Evolutionary conservation across 2,113 vertebrate species (phyloP).

Genomic region (Rhinolophus sinicus): DNA sequence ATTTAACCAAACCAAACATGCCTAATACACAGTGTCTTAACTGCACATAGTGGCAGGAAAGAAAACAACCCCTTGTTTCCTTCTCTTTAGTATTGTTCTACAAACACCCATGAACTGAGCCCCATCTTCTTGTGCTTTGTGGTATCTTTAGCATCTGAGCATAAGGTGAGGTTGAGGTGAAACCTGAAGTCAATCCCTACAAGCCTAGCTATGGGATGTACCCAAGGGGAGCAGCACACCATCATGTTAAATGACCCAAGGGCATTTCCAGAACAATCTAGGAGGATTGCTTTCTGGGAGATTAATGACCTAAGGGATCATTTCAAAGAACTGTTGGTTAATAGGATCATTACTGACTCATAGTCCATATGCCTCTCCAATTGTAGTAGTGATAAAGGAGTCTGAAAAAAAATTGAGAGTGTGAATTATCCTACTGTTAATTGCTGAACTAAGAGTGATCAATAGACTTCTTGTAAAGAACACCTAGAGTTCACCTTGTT

Average conservation of each 20-base stretch:
- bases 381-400: slow-evolving; percentile 41
- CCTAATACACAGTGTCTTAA: not conserved
- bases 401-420: slow-evolving; percentile 45
- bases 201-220: not conserved
- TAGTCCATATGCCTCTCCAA: slow-evolving; percentile 65
- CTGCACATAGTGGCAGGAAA: not conserved
- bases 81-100: not conserved
- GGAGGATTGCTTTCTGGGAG: slow-evolving; percentile 57
- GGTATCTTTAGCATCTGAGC: not conserved
- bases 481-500: slow-evolving; percentile 38
- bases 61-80: not conserved
- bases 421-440: slow-evolving; percentile 54
- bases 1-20: not conserved
- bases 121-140: not conserved
- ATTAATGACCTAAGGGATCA: slow-evolving; percentile 71
- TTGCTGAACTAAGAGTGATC: slow-evolving; percentile 25
- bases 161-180: not conserved
- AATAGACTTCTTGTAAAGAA: slow-evolving; percentile 39
- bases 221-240: not conserved
- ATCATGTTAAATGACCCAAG: slow-evolving; percentile 59
- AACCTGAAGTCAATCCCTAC: not conserved
- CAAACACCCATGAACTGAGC: not conserved
- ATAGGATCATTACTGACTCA: slow-evolving; percentile 68
- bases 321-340: slow-evolving; percentile 66
- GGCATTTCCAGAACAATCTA: slow-evolving; percentile 61